Base-by-base conservation (phyloP, 2,888 invertebrate species). In the Ennomos quercinarius region DNA sequence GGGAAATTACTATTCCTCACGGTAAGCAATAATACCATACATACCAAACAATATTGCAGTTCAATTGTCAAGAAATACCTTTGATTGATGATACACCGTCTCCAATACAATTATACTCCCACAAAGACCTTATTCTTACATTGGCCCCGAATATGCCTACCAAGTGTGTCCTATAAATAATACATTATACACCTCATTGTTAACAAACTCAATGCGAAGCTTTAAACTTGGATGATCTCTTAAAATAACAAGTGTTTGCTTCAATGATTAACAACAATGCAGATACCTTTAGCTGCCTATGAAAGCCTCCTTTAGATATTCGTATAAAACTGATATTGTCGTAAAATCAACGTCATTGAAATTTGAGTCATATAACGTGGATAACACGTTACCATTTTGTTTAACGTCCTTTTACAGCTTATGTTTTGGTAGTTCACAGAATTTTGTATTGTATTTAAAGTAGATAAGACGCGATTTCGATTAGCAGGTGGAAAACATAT, bases 191-290 rank as follows among this genome's bases (percentile, higher is more conserved):
- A 87, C 84, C 80, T 86, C 80, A 81, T 90, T 91, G 89, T 91
- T 84, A 73, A 64, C 78, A 74, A 79, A 76, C 81, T 84, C 83
- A 87, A 87, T 86, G 85, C 75, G 77, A 84, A 84, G 81, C 91
- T 84, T 89, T 89, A 89, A 87, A 88, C 91, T 82, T 90, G 90
- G 92, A 91, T 92, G 93, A 93, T 92, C 93, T 90, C 91, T 91
- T 91, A 91, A 92, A 93, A 93, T 93, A 93, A 92, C 93, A 92
- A 93, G 93, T 93, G 93, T 92, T 92, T 93, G 93, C 93, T 93
- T 91, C 90, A 91, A 85, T 91, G 93, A 92, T 93, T 93, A 92
- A 84, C 87, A 82, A 93, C 92, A 93, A 93, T 90, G 81, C 84
- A 74, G 77, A 83, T 83, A 89, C 90, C 89, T 91, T 91, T 91